Evolutionary conservation across 2,888 invertebrate genomes (phyloP).

Genomic region (Myathropa florea): DNA sequence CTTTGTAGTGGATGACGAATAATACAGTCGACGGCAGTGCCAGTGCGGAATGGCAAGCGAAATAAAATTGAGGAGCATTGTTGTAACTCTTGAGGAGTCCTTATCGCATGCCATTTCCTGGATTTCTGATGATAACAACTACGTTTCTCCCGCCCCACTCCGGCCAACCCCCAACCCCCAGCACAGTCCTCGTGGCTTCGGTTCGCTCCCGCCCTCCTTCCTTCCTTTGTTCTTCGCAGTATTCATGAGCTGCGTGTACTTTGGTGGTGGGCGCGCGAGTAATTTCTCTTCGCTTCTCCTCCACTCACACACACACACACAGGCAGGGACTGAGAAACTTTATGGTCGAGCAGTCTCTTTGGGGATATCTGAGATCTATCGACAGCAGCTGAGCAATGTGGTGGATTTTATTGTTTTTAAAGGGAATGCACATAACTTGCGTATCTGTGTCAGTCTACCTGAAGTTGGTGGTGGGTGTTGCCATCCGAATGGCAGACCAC

Average conservation of each 20-base stretch:
- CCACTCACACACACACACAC: neutral
- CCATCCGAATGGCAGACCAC: conserved; percentile 6
- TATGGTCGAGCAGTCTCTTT: neutral
- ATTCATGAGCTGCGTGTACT: conserved; percentile 4
- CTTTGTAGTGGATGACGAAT: conserved; percentile 15
- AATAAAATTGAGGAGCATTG: conserved; percentile 67
- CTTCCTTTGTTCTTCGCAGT: neutral
- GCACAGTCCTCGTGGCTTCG: neutral
- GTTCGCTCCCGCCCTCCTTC: neutral
- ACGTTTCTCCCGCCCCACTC: neutral
- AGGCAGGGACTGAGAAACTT: neutral
- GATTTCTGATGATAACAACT: conserved; percentile 71
- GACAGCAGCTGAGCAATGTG: conserved; percentile 37
- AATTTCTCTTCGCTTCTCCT: neutral
- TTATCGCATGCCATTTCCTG: conserved; percentile 73
- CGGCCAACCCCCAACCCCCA: neutral
- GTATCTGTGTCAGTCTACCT: conserved; percentile 18
- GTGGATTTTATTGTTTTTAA: conserved; percentile 26
- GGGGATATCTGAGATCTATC: conserved; percentile 27
- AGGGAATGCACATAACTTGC: conserved; percentile 14
- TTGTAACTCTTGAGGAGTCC: conserved; percentile 70
- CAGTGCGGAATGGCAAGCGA: conserved; percentile 2
- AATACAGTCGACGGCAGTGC: conserved; percentile 1
- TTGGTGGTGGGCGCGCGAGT: conserved; percentile 14
- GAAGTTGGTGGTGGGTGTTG: conserved; percentile 19